Percentiles rank a stretch among this genome's conserved stretches.
Evolutionary conservation across 2,113 vertebrate species (phyloP).

Genomic region (Setophaga petechia): DNA sequence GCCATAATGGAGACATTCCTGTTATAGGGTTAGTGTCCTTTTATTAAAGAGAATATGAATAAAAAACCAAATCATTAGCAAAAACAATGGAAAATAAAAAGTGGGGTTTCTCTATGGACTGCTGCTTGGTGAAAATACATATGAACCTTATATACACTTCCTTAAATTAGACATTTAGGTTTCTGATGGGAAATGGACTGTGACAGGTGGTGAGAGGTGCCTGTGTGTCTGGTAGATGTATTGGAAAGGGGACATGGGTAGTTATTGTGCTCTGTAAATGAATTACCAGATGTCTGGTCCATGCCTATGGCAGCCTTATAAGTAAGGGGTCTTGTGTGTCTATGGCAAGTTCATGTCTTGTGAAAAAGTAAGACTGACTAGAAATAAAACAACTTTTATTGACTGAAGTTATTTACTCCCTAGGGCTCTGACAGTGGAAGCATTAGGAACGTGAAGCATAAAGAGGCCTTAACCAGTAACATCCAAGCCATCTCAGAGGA

Average conservation of each 20-base stretch:
- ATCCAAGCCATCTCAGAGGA: background rate
- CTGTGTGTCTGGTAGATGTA: background rate
- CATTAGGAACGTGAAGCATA: background rate
- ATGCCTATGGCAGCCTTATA: background rate
- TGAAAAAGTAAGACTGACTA: background rate
- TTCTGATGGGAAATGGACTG: background rate
- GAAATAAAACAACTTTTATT: background rate
- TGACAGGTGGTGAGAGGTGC: background rate
- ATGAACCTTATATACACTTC: background rate
- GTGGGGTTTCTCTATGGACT: background rate
- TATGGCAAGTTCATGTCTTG: background rate
- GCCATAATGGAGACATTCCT: background rate
- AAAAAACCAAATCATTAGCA: background rate
- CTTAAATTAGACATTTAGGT: background rate
- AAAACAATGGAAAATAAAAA: background rate
- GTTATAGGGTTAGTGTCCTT: background rate
- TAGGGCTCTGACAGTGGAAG: background rate
- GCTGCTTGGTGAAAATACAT: background rate
- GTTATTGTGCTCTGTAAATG: background rate
- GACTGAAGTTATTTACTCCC: background rate
- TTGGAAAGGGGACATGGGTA: accelerated
- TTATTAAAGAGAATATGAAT: background rate
- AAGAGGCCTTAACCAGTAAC: background rate
- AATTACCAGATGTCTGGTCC: background rate
- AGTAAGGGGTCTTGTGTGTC: background rate